phyloP scores from a whole-genome alignment of 2,113 vertebrate species.

The Triplophysa siluroides region DNA sequence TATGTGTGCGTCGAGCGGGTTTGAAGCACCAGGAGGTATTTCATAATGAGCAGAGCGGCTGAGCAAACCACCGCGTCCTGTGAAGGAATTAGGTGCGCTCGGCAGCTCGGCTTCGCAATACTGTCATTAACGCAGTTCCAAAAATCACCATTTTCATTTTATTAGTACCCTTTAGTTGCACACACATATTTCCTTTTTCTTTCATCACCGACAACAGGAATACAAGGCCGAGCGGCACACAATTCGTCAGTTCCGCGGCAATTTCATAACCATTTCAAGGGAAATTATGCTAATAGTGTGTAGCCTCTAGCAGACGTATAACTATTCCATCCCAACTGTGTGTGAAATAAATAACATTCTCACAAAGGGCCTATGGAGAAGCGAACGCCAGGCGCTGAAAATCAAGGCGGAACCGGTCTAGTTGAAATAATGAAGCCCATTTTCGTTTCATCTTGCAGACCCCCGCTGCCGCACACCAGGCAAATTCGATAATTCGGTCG shows the following conservation, averaged over 20 bases:
- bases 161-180: conserved; percentile 36
- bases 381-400: not conserved
- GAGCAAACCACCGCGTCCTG: conserved; percentile 41
- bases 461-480: conserved; percentile 20
- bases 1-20: conserved; percentile 34
- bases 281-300: conserved; percentile 53
- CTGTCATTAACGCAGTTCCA: conserved; percentile 45
- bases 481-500: conserved; percentile 22
- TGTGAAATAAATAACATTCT: conserved; percentile 39
- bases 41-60: conserved; percentile 48
- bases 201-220: conserved; percentile 7
- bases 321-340: conserved; percentile 39
- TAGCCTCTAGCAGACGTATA: conserved; percentile 45
- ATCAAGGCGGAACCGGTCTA: conserved; percentile 15
- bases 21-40: conserved; percentile 55
- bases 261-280: conserved; percentile 52
- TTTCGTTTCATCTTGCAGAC: conserved; percentile 19
- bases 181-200: conserved; percentile 33
- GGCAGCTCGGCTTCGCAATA: conserved; percentile 35
- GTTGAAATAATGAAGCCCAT: conserved; percentile 40
- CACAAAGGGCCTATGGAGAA: conserved; percentile 14
- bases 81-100: conserved; percentile 40
- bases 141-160: conserved; percentile 45
- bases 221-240: conserved; percentile 12
- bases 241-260: conserved; percentile 32